Percentiles rank a stretch among this genome's conserved stretches.
These are phyloP conservation scores for Gambusia holbrooki DNA, from an alignment of 2,113 vertebrate genomes.

Conservation along the genomic window DNA sequence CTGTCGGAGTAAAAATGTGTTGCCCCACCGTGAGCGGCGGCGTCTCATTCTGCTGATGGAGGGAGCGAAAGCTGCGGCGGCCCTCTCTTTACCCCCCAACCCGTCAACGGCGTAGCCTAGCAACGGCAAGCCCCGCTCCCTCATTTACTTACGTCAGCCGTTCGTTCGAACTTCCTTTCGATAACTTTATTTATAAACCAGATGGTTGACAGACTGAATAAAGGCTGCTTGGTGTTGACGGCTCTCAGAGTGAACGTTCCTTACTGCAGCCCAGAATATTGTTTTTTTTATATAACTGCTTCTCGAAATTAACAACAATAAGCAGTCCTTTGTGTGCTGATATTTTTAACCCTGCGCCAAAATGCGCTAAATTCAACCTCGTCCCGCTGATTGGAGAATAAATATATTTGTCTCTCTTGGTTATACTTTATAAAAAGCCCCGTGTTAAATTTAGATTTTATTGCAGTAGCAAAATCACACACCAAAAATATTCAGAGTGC, in stretches of 20 bases:
- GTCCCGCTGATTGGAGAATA: constrained; percentile 19
- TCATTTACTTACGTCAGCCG: constrained; percentile 64
- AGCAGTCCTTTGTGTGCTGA: constrained; percentile 21
- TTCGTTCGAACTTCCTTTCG: constrained; percentile 61
- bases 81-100: constrained; percentile 56
- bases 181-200: constrained; percentile 76
- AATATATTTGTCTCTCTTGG: no score
- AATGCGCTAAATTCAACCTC: constrained; percentile 23
- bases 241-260: constrained; percentile 49
- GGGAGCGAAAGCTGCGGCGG: constrained; percentile 52
- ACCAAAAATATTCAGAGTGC: no score
- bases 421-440: no score
- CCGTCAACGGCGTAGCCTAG: constrained; percentile 66
- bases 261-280: constrained; percentile 7
- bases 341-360: constrained; percentile 11
- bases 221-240: constrained; percentile 24
- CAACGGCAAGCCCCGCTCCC: constrained; percentile 64
- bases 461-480: no score
- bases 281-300: constrained; percentile 16
- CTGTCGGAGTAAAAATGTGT: constrained; percentile 31
- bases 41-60: constrained; percentile 47
- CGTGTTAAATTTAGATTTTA: no score
- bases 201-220: constrained; percentile 53
- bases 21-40: constrained; percentile 50
- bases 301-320: constrained; percentile 23